phyloP scores from a whole-genome alignment of 2,888 invertebrate genomes.

The Mythimna albipuncta region DNA sequence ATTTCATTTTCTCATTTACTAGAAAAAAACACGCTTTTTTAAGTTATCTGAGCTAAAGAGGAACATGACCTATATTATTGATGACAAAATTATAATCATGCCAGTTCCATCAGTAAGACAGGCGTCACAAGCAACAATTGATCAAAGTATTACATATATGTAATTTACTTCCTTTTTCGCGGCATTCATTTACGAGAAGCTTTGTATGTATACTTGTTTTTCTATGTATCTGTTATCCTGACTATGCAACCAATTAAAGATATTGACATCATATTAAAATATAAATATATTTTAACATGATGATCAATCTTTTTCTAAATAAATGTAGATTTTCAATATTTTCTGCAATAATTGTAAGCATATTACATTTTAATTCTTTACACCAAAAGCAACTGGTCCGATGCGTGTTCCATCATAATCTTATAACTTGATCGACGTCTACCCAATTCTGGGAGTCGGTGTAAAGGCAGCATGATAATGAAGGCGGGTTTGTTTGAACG shows the following conservation, averaged over 20 bases:
- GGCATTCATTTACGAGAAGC: slow-evolving; percentile 1
- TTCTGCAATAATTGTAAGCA: too few relatives aligned
- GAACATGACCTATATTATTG: neutral
- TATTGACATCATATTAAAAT: neutral
- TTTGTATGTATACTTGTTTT: neutral
- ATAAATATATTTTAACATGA: too few relatives aligned
- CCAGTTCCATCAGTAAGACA: slow-evolving; percentile 5
- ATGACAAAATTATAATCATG: neutral
- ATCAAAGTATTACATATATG: slow-evolving; percentile 6
- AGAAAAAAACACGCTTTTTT: slow-evolving; percentile 12
- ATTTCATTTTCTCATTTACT: neutral
- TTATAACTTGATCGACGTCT: slow-evolving; percentile 73
- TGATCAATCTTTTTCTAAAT: too few relatives aligned
- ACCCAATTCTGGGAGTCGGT: slow-evolving; percentile 67
- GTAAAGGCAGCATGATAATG: slow-evolving; percentile 65
- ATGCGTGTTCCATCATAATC: slow-evolving; percentile 75
- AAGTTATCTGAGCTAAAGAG: neutral
- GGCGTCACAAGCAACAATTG: neutral
- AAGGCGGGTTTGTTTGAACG: slow-evolving; percentile 63
- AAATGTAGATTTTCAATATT: too few relatives aligned
- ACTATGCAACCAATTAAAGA: neutral
- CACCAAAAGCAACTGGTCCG: slow-evolving; percentile 40
- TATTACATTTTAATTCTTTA: slow-evolving; percentile 48
- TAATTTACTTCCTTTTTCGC: slow-evolving; percentile 18
- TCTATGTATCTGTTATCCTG: neutral